Base-by-base conservation (phyloP, 2,797 vertebrate species). In the Chanos chanos region DNA sequence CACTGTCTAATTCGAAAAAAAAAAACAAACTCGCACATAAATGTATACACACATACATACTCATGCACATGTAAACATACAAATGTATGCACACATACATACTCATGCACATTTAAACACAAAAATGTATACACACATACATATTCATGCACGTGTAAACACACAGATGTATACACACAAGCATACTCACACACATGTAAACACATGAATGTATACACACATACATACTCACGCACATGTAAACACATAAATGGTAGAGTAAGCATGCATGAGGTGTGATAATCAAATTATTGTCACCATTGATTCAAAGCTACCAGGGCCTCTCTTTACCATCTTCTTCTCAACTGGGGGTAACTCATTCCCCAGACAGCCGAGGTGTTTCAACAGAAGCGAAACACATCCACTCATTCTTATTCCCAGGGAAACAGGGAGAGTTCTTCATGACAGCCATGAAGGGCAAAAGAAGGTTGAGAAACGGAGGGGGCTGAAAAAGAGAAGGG, bases 381-480 rank as follows among this genome's bases (percentile, higher is more conserved):
- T 62, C 47, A 53, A 58, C 27, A 37, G 57, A 59, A 61, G 51
- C 60, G n/a, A 56, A 61, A 59, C 55, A 64, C 59, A 72, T 58
- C 61, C 48, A 62, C 47, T 62, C 33, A 43, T 36, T 75, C 45
- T 68, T 71, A 72, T 74, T 76, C 79, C 76, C 73, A 74, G 64
- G 75, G 55, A 71, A 84, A 74, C 79, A 82, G 82, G 77, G 79
- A 83, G 82, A 83, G 79, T 75, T 83, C 78, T 83, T 86, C 83
- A 85, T 89, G 89, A 91, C 89, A 90, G 85, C 85, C 88, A 84
- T 75, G 87, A 82, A 84, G 83, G 64, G 72, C 59, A 71, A 71
- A 70, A 80, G 83, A 79, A 64, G 41, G 64, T 40, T 44, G 51
- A 62, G 47, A 70, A 58, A 66, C 64, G 45, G 58, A 50, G 56